Conservation (phyloP, 2,113 vertebrate genomes). For the Sceloporus tristichus region DNA sequence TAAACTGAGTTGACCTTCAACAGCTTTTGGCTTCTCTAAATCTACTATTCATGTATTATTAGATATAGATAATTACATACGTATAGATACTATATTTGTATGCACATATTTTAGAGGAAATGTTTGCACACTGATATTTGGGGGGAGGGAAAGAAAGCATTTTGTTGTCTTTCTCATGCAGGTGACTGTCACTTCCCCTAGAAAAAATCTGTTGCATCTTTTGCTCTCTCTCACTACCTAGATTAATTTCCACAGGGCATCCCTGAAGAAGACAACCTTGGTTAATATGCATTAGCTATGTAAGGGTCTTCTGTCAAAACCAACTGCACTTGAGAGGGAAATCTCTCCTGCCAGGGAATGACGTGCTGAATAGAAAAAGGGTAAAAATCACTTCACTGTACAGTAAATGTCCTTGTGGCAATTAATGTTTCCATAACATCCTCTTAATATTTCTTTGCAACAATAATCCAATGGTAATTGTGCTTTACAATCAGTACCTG, state of each 20-base stretch:
- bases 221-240: not conserved
- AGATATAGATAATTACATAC: too few relatives aligned
- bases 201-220: not conserved
- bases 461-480: not conserved
- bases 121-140: not conserved
- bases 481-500: not conserved
- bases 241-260: not conserved
- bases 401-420: not conserved
- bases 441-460: not conserved
- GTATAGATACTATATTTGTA: not conserved
- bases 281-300: not conserved
- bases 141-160: not conserved
- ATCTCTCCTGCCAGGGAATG: not conserved
- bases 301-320: not conserved
- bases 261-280: not conserved
- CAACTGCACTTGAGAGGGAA: not conserved
- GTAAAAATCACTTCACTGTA: not conserved
- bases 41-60: not conserved
- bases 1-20: conserved; percentile 1
- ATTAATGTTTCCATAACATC: not conserved
- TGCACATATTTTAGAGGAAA: not conserved
- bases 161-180: not conserved
- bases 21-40: not conserved
- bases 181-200: not conserved
- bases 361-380: not conserved